These are phyloP conservation scores for Syrphus vitripennis DNA, from an alignment of 2,888 invertebrate species.

Conservation along the genomic window DNA sequence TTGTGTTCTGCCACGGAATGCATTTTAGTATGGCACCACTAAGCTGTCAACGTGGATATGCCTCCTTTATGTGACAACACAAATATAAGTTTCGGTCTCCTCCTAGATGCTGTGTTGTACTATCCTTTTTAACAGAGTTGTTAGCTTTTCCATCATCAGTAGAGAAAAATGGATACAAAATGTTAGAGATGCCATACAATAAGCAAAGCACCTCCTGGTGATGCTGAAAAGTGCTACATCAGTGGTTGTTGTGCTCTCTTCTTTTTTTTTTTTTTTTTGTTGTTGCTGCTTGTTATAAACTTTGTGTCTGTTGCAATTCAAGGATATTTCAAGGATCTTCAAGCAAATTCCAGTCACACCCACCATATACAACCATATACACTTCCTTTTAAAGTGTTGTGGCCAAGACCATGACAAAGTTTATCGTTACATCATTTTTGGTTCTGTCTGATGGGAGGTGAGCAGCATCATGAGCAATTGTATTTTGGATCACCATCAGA, in stretches of 20 bases:
- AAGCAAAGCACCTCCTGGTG: background rate
- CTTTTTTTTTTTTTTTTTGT: background rate
- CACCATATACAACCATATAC: background rate
- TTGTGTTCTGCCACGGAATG: background rate
- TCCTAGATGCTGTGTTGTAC: background rate
- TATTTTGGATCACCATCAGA: background rate
- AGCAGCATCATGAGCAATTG: background rate
- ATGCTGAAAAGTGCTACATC: background rate
- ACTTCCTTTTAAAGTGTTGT: background rate
- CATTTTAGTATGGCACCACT: background rate
- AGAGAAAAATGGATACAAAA: conserved; percentile 13
- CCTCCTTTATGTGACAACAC: conserved; percentile 9
- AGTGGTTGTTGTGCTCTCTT: background rate
- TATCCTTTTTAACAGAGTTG: conserved; percentile 3
- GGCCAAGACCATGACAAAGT: conserved; percentile 9
- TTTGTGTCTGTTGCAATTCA: background rate
- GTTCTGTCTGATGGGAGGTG: background rate
- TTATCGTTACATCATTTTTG: background rate
- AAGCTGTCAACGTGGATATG: conserved; percentile 16
- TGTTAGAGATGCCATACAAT: background rate
- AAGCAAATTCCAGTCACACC: background rate
- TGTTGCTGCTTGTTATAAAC: background rate
- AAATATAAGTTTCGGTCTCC: background rate
- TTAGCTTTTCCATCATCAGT: background rate
- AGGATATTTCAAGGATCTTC: conserved; percentile 1